Evolutionary conservation across 2,888 invertebrate genomes (phyloP).

Genomic region (Acleris laterana): DNA sequence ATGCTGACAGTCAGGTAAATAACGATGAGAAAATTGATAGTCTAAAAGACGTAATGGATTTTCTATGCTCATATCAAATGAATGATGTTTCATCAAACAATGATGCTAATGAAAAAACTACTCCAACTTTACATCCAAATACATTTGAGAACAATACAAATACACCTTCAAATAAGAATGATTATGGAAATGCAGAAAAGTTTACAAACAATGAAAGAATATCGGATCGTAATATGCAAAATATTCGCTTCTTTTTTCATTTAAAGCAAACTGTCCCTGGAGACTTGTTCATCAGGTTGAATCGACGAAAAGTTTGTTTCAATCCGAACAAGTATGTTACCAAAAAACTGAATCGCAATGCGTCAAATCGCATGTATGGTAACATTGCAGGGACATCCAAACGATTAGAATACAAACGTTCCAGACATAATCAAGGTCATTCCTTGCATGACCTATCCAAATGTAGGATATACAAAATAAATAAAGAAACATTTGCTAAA

Average conservation of each 20-base stretch:
- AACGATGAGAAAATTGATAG: not conserved
- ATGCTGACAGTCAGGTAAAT: not conserved
- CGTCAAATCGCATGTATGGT: not conserved
- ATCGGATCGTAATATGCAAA: not conserved
- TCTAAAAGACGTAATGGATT: conserved; percentile 2
- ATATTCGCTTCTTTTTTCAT: not conserved
- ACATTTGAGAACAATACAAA: not conserved
- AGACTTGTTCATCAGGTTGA: not conserved
- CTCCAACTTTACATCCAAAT: not conserved
- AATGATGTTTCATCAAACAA: not conserved
- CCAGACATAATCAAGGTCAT: not conserved
- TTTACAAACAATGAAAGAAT: not conserved
- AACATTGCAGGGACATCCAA: not conserved
- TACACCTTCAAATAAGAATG: not conserved
- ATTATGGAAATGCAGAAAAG: not conserved
- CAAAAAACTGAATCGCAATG: conserved; percentile 6
- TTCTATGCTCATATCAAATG: conserved; percentile 1
- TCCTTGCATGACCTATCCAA: not conserved
- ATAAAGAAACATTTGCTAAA: not conserved
- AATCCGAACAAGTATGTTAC: not conserved
- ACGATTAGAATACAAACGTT: not conserved
- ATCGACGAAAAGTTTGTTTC: conserved; percentile 8
- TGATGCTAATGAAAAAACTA: not conserved
- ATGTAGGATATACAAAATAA: not conserved
- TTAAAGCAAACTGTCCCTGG: conserved; percentile 4